Conservation (phyloP, 1,140 invertebrate genomes). For the Heliconius nattereri region DNA sequence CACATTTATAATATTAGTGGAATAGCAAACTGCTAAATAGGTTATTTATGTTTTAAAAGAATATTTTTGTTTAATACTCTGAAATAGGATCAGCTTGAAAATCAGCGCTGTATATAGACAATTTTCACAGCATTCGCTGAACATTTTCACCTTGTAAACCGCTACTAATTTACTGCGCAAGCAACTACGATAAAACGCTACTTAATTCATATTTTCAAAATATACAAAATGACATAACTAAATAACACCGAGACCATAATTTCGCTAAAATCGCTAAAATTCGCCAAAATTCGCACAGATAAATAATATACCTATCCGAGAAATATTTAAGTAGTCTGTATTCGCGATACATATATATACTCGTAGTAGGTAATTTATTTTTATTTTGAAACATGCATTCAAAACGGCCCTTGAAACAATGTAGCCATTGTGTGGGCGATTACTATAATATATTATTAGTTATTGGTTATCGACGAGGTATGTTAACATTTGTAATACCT, state of each 20-base stretch:
- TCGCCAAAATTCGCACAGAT: neutral
- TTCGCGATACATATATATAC: neutral
- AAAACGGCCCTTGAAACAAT: conserved; percentile 25
- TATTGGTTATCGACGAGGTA: conserved; percentile 50
- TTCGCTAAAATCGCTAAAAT: neutral
- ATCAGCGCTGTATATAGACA: too few relatives aligned
- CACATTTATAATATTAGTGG: too few relatives aligned
- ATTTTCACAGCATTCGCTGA: too few relatives aligned
- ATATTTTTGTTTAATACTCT: too few relatives aligned
- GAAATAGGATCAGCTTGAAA: too few relatives aligned
- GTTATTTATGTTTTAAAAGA: too few relatives aligned
- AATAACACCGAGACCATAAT: conserved; percentile 1
- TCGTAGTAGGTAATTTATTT: neutral
- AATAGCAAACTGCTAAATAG: too few relatives aligned
- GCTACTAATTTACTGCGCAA: neutral
- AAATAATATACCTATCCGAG: neutral
- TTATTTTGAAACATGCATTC: neutral
- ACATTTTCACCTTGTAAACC: neutral
- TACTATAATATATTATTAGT: conserved; percentile 41
- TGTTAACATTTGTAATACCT: conserved; percentile 51
- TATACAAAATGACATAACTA: neutral
- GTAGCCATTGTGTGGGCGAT: conserved; percentile 41
- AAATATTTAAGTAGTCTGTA: neutral
- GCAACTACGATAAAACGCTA: neutral
- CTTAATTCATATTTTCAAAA: neutral